Conservation (phyloP, 1,140 invertebrate species). For the Drosophila funebris region DNA sequence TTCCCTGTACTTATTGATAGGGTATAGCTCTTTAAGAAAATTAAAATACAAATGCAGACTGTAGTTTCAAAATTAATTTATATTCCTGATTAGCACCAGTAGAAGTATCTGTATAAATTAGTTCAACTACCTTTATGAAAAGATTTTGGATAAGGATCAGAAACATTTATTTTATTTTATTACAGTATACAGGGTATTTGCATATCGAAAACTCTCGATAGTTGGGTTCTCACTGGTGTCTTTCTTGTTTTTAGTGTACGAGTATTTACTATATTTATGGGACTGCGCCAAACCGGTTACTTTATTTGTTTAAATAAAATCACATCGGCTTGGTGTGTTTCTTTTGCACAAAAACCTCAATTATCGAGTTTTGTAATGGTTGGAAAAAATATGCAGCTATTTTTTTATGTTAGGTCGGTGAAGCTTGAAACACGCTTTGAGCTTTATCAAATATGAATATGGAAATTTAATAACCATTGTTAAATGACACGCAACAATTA, state of each 20-base stretch:
- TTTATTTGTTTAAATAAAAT: constrained; percentile 64
- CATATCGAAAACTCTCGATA: not conserved
- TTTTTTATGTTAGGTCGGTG: constrained; percentile 21
- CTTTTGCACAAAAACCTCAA: constrained; percentile 29
- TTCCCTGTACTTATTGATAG: not conserved
- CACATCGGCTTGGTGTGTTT: constrained; percentile 31
- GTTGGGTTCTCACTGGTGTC: constrained; percentile 10
- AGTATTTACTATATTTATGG: constrained; percentile 36
- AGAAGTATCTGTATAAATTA: too few relatives aligned
- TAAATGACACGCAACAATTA: constrained; percentile 28
- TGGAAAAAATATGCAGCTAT: constrained; percentile 37
- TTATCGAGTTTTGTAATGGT: constrained; percentile 59
- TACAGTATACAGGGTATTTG: not conserved
- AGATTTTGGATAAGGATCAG: too few relatives aligned
- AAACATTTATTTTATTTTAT: not conserved
- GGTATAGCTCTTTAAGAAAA: too few relatives aligned
- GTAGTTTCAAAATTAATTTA: too few relatives aligned
- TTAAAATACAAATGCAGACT: too few relatives aligned
- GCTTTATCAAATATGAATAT: constrained; percentile 16
- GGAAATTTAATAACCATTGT: constrained; percentile 22
- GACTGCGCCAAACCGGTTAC: constrained; percentile 59
- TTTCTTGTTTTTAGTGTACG: constrained; percentile 17
- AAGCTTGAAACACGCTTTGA: constrained; percentile 53
- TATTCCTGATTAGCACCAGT: too few relatives aligned
- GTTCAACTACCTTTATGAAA: too few relatives aligned